A percentile compares a stretch with the other conserved stretches of the same genome.
Evolutionary conservation across 2,888 invertebrate species (phyloP).

Genomic region (Dorcus hopei): DNA sequence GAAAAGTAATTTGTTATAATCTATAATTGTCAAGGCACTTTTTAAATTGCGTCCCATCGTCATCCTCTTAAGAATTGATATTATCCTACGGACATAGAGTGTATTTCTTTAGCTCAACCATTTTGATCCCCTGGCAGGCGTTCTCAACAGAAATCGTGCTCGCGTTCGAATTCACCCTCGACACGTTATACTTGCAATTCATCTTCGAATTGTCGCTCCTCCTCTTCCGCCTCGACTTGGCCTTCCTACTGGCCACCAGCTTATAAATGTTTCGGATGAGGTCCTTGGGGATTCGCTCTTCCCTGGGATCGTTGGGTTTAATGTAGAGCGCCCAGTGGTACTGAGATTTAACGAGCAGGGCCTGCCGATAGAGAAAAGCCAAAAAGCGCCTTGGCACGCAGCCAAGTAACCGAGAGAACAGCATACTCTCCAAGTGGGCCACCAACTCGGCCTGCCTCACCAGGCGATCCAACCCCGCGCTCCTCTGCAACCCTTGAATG

Average conservation of each 20-base stretch:
- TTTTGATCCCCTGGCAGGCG: background rate
- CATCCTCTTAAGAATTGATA: no score
- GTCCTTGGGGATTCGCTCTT: conserved; percentile 73
- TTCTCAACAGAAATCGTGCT: conserved; percentile 15
- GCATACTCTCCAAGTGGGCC: conserved; percentile 76
- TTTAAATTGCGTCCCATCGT: no score
- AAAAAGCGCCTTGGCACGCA: conserved; percentile 61
- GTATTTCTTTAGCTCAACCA: no score
- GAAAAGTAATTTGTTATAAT: no score
- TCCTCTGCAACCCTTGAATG: conserved; percentile 75
- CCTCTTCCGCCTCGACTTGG: conserved; percentile 54
- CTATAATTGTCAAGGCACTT: no score
- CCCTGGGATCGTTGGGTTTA: conserved; percentile 79
- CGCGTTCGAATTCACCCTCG: conserved; percentile 12
- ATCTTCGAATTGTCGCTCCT: conserved; percentile 18
- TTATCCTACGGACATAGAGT: no score
- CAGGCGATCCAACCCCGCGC: conserved; percentile 74
- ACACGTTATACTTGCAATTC: conserved; percentile 3
- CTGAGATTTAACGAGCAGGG: conserved; percentile 71
- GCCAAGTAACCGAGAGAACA: conserved; percentile 72
- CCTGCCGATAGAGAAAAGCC: conserved; percentile 66
- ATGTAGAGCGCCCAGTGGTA: conserved; percentile 71
- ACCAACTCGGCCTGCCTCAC: conserved; percentile 80
- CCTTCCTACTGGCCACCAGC: conserved; percentile 68
- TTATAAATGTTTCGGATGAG: conserved; percentile 71